phyloP scores from a whole-genome alignment of 1,140 invertebrate species.

The Heliconius congener region DNA sequence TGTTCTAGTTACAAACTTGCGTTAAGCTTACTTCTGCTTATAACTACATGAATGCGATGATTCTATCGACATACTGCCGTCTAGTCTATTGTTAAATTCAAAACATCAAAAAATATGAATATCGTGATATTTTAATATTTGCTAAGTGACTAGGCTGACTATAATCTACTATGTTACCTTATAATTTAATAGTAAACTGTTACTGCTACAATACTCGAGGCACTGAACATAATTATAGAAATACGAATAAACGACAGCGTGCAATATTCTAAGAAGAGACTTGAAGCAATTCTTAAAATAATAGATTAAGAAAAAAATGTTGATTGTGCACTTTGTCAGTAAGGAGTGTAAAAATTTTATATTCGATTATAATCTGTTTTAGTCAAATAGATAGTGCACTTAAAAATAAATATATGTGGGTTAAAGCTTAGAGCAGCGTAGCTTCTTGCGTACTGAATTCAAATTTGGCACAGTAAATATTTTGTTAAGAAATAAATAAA shows the following conservation, averaged over 20 bases:
- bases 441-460: neutral
- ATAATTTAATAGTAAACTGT: neutral
- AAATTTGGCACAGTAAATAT: neutral
- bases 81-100: conserved; percentile 35
- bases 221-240: neutral
- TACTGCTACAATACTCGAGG: neutral
- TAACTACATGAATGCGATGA: conserved; percentile 42
- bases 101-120: conserved; percentile 76
- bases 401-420: conserved; percentile 7
- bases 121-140: conserved; percentile 54
- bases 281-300: neutral
- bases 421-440: neutral
- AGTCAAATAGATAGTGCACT: neutral
- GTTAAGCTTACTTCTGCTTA: conserved; percentile 45
- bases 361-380: neutral
- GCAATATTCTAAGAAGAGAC: neutral
- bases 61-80: conserved; percentile 25
- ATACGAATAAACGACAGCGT: neutral
- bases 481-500: neutral
- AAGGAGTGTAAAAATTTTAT: neutral
- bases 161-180: conserved; percentile 13
- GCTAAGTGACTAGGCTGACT: conserved; percentile 37
- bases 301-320: neutral
- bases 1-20: conserved; percentile 36
- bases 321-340: conserved; percentile 1